phyloP scores from a whole-genome alignment of 2,888 invertebrate species.

The Galerucella calmariensis region DNA sequence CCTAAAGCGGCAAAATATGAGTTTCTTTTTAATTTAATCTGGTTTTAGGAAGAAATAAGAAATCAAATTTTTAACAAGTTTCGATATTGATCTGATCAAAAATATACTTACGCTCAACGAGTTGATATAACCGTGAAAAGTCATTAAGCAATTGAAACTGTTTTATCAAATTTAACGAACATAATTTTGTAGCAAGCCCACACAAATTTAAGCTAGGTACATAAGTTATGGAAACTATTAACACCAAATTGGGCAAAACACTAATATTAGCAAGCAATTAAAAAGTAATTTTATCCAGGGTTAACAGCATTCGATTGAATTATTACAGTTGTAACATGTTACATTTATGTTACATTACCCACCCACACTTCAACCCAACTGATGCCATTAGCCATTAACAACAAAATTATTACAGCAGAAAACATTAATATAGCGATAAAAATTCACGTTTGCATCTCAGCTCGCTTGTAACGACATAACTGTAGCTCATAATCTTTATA shows the following conservation, averaged over 20 bases:
- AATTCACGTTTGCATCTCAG: slow-evolving; percentile 42
- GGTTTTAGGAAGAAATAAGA: too few relatives aligned
- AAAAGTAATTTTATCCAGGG: slow-evolving; percentile 9
- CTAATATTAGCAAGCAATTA: slow-evolving; percentile 10
- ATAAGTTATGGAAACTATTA: slow-evolving; percentile 1
- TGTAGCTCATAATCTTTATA: slow-evolving; percentile 39
- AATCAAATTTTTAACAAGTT: too few relatives aligned
- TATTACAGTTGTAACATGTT: slow-evolving; percentile 35
- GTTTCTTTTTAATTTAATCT: too few relatives aligned
- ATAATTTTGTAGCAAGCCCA: neutral
- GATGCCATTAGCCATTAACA: slow-evolving; percentile 37
- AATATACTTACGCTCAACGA: too few relatives aligned
- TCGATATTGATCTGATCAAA: too few relatives aligned
- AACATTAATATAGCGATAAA: slow-evolving; percentile 38
- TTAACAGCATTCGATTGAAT: slow-evolving; percentile 29
- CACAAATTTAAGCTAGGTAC: slow-evolving; percentile 2
- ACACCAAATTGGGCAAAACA: slow-evolving; percentile 3
- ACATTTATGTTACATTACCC: slow-evolving; percentile 35
- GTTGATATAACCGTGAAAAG: too few relatives aligned
- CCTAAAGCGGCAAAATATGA: too few relatives aligned
- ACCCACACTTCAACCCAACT: slow-evolving; percentile 34
- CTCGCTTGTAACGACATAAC: slow-evolving; percentile 39
- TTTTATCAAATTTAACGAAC: too few relatives aligned
- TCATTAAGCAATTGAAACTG: neutral
- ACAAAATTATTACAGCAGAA: slow-evolving; percentile 38